These are phyloP conservation scores for Sylvilagus floridanus DNA, from an alignment of 2,797 vertebrate species.

Conservation along the genomic window DNA sequence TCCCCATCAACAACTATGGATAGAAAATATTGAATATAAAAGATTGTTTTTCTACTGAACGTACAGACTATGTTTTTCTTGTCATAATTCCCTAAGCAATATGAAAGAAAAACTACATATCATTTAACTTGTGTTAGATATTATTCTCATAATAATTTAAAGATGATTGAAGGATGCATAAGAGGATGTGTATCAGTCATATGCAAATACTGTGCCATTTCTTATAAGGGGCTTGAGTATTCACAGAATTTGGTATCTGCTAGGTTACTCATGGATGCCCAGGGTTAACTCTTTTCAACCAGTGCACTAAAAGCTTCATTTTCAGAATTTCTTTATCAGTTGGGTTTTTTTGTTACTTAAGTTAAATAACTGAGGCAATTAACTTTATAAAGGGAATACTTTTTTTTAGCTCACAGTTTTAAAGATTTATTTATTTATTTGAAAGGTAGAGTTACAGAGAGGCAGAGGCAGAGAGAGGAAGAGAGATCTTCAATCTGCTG, in stretches of 20 bases:
- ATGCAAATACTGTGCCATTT: background rate
- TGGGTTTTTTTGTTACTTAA: no score
- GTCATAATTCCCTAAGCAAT: background rate
- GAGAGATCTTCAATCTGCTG: no score
- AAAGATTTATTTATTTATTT: no score
- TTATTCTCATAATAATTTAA: no score
- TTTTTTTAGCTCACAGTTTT: no score
- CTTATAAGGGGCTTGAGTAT: background rate
- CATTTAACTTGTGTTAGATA: background rate
- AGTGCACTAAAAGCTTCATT: background rate
- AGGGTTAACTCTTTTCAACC: background rate
- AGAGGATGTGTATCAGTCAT: background rate
- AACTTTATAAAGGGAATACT: no score
- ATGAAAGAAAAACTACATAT: background rate
- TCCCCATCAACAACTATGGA: background rate
- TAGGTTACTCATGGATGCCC: no score
- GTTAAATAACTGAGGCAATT: no score
- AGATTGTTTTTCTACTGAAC: background rate
- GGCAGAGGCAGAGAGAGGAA: no score
- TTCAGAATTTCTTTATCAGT: background rate
- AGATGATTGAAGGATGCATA: background rate
- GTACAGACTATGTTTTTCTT: background rate
- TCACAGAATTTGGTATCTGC: background rate
- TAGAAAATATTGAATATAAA: background rate
- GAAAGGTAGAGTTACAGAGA: no score